phyloP scores from a whole-genome alignment of 2,113 vertebrate species.

The Urocolius indicus region DNA sequence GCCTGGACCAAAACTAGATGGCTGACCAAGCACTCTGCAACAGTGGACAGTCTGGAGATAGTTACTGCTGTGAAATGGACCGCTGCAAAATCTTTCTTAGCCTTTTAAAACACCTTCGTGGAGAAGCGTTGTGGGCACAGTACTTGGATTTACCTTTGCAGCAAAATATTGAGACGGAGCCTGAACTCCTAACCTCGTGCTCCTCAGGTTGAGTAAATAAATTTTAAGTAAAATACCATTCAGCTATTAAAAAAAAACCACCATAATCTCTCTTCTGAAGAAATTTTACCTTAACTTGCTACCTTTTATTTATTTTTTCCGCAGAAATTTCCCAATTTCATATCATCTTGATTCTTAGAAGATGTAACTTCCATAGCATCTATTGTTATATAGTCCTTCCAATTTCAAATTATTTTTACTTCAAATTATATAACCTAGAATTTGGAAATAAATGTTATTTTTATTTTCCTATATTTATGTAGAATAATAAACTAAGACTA shows the following conservation, averaged over 20 bases:
- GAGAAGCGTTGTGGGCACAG: not conserved
- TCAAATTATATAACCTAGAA: not conserved
- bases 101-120: not conserved
- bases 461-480: not conserved
- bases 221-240: not conserved
- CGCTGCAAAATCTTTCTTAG: not conserved
- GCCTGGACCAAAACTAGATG: not conserved
- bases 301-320: rapidly evolving
- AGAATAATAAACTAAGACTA: not conserved
- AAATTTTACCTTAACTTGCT: not conserved
- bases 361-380: not conserved
- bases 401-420: not conserved
- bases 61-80: not conserved
- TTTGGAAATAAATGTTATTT: not conserved
- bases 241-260: not conserved
- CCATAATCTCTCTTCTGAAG: not conserved
- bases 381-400: not conserved
- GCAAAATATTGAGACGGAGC: not conserved
- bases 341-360: not conserved
- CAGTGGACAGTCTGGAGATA: not conserved
- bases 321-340: not conserved
- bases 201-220: not conserved
- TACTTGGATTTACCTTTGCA: not conserved
- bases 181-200: not conserved
- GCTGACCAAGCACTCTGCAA: not conserved